These are phyloP conservation scores for Sesia bembeciformis DNA, from an alignment of 2,888 invertebrate species.

Conservation along the genomic window DNA sequence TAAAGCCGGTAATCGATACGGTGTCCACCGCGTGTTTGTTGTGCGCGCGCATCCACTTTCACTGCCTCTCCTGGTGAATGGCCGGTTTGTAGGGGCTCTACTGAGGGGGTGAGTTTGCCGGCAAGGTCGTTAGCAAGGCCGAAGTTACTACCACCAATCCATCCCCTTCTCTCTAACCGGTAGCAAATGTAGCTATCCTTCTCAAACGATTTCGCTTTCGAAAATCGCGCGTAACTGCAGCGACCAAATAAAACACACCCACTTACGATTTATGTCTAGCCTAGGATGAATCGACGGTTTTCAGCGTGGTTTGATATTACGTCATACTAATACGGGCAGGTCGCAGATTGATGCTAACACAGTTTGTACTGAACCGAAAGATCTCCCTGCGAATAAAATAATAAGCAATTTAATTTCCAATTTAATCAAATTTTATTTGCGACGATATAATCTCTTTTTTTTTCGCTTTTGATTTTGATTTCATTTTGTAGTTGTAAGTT, in stretches of 20 bases:
- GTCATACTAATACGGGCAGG: constrained; percentile 8
- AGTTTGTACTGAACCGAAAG: neutral
- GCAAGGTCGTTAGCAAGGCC: constrained; percentile 63
- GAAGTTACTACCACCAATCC: constrained; percentile 45
- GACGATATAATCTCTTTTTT: no score
- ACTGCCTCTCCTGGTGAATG: constrained; percentile 57
- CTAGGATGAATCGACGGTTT: constrained; percentile 19
- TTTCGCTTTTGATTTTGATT: no score
- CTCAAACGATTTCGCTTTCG: constrained; percentile 48
- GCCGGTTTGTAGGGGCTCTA: constrained; percentile 37
- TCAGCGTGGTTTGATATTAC: constrained; percentile 5
- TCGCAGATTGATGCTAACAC: neutral
- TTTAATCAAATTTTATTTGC: no score
- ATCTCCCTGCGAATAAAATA: no score
- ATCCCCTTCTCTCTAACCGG: constrained; percentile 33
- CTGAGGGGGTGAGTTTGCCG: constrained; percentile 34
- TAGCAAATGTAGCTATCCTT: constrained; percentile 17
- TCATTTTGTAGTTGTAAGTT: no score
- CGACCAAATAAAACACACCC: constrained; percentile 43
- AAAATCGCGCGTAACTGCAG: constrained; percentile 47
- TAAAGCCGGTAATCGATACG: constrained; percentile 50
- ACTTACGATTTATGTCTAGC: constrained; percentile 32
- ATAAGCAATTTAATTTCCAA: no score
- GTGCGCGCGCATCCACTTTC: constrained; percentile 61
- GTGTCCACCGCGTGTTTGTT: constrained; percentile 33